Percentiles rank a stretch among this genome's conserved stretches.
phyloP scores from a whole-genome alignment of 2,888 invertebrate genomes.

The Eretmocerus hayati region DNA sequence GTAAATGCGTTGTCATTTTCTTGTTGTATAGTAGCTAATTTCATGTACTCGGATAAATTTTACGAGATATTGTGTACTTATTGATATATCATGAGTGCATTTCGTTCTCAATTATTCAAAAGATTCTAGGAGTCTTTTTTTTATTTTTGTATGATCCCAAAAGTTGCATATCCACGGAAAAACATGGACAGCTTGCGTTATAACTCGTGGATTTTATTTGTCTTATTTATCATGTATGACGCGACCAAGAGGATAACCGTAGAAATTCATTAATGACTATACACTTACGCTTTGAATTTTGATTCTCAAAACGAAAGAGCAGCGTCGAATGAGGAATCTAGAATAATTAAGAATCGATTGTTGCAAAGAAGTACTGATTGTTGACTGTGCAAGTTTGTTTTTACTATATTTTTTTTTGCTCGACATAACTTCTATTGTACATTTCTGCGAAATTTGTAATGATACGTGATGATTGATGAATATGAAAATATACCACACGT shows the following conservation, averaged over 20 bases:
- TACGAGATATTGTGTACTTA: slow-evolving; percentile 6
- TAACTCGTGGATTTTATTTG: too few relatives aligned
- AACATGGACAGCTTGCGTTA: too few relatives aligned
- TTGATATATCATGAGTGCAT: too few relatives aligned
- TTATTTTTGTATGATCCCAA: too few relatives aligned
- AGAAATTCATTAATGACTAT: too few relatives aligned
- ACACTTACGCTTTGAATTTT: too few relatives aligned
- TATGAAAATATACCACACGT: slow-evolving; percentile 14
- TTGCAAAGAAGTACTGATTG: slow-evolving; percentile 14
- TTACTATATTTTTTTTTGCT: slow-evolving; percentile 17
- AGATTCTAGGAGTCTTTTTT: too few relatives aligned
- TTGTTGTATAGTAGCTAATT: slow-evolving; percentile 28
- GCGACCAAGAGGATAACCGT: too few relatives aligned
- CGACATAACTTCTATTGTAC: slow-evolving; percentile 25
- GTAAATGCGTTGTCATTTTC: slow-evolving; percentile 25
- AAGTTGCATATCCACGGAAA: too few relatives aligned
- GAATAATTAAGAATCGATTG: slow-evolving; percentile 10
- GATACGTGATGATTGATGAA: slow-evolving; percentile 10
- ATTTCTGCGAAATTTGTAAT: slow-evolving; percentile 27
- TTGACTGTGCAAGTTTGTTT: slow-evolving; percentile 23
- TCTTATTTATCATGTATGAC: too few relatives aligned
- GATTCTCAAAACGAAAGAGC: background rate
- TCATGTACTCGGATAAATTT: slow-evolving; percentile 22
- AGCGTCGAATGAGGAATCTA: background rate
- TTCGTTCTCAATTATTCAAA: too few relatives aligned